Conservation (phyloP, 2,113 vertebrate genomes). For the Microtus montanus region DNA sequence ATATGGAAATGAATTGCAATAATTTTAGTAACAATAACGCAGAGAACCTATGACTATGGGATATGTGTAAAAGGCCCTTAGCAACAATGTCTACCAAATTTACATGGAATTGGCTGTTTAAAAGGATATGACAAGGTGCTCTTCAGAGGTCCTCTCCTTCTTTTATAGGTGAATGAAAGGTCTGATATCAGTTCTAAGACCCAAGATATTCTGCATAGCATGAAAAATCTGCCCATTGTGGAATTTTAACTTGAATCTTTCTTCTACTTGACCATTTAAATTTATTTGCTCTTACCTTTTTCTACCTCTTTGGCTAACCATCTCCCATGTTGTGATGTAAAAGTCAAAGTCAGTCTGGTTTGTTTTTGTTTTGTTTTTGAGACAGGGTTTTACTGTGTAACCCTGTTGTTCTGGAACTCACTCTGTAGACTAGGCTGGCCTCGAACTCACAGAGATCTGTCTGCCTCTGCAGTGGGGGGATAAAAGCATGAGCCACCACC, state of each 20-base stretch:
- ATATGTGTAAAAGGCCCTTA: background rate
- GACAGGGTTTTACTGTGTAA: background rate
- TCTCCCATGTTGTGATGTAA: background rate
- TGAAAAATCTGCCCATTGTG: background rate
- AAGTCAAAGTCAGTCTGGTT: background rate
- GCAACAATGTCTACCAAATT: background rate
- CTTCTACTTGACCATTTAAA: background rate
- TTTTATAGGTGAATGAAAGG: background rate
- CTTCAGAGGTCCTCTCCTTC: background rate
- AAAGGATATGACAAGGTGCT: background rate
- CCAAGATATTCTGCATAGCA: background rate
- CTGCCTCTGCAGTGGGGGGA: background rate
- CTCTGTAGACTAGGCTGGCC: background rate
- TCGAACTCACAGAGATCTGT: background rate
- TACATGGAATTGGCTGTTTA: background rate
- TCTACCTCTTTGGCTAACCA: background rate
- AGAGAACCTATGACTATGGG: background rate
- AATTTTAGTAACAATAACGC: background rate
- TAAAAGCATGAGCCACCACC: background rate
- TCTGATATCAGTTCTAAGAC: background rate
- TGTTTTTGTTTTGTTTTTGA: background rate
- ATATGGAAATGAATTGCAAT: background rate
- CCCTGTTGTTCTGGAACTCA: background rate
- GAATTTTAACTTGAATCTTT: background rate
- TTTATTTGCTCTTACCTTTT: background rate